Evolutionary conservation across 2,113 vertebrate species (phyloP).

Genomic region (Leucopsar rothschildi): DNA sequence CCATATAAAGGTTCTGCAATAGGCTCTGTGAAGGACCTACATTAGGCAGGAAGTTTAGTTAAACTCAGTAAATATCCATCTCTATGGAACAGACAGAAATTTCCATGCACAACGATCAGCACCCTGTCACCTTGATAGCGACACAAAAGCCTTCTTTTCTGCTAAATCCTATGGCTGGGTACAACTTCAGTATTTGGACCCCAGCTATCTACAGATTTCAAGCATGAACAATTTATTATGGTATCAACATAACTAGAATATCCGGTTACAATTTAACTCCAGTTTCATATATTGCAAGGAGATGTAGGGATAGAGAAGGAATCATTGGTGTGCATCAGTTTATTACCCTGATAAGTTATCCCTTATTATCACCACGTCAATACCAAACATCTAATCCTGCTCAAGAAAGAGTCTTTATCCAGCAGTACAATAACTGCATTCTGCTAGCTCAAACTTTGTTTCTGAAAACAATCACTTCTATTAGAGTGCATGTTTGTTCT

Average conservation of each 20-base stretch:
- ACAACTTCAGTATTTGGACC: neutral
- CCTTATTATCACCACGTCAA: neutral
- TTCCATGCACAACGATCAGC: neutral
- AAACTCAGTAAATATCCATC: neutral
- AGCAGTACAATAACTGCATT: neutral
- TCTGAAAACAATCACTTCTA: neutral
- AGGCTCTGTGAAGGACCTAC: neutral
- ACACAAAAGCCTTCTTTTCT: neutral
- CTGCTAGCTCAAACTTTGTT: neutral
- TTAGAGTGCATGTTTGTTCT: neutral
- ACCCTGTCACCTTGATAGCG: neutral
- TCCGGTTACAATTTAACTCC: neutral
- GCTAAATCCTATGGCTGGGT: neutral
- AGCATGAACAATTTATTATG: neutral
- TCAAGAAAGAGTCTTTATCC: neutral
- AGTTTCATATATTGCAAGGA: neutral
- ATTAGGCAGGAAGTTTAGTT: neutral
- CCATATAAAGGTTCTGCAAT: neutral
- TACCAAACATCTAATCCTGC: neutral
- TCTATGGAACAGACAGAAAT: neutral
- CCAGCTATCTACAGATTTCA: neutral
- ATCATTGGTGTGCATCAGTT: neutral
- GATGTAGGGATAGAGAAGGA: neutral
- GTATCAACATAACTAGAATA: neutral
- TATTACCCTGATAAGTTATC: neutral